Evolutionary conservation across 2,113 vertebrate species (phyloP), one percentile per base, ranked within the genome.

Genomic region (Periophthalmodon schlosseri): DNA sequence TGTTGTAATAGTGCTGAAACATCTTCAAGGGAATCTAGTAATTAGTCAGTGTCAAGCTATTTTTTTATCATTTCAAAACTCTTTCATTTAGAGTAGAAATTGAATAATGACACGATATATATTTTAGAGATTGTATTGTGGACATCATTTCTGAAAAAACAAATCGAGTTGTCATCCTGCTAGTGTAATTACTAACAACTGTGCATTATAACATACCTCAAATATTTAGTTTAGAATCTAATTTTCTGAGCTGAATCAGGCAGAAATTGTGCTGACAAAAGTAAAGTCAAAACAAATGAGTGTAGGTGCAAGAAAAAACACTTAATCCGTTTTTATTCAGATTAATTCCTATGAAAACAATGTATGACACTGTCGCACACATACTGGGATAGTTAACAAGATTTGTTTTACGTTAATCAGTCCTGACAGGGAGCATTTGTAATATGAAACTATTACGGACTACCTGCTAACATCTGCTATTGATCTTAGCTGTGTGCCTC

Each of bases 401-500:
- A 86, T 90, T 93, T 93, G 88, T 89, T 92, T 92, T 84, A 76
- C 74, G 86, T 85, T 88, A 87, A 80, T 77, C 80, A 33, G 65
- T 86, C 92, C 86, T 87, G 91, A 91, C 91, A 85, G 85, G 78
- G 78, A 79, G 84, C 85, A 80, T 91, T 94, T 89, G 86, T 89
- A 80, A 84, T 78, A 79, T 89, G 54, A 74, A 86, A 77, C 87
- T 88, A 90, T 92, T 92, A 92, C 93, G 93, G 94, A 86, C 91
- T 89, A 88, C 89, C 88, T 94, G 90, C 93, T 93, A 93, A 94
- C 89, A 93, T 81, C 86, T 86, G 82, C 92, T 84, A 87, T 88
- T 93, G 94, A 95, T 96, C 94, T 94, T 87, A 88, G 87, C 85
- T 80, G 83, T 85, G 82, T 86, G 90, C 90, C 86, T 86, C 92